Conservation (phyloP, 1,140 invertebrate genomes). For the Diplogasteroides magnus region DNA sequence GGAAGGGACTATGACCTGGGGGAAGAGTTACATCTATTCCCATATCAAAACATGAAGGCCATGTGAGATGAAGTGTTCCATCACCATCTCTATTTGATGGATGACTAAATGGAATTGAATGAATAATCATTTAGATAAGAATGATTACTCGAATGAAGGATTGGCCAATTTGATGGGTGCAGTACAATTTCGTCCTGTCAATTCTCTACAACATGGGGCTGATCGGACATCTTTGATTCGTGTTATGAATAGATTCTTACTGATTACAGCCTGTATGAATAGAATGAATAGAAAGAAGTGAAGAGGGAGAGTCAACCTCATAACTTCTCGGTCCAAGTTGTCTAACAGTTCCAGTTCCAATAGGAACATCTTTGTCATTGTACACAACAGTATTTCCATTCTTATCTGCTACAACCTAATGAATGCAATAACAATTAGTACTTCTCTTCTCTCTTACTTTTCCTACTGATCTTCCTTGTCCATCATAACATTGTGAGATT, state of each 20-base stretch:
- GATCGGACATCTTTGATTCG: slow-evolving; percentile 49
- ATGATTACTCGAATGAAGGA: slow-evolving; percentile 9
- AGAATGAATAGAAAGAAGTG: slow-evolving; percentile 4
- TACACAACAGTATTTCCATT: slow-evolving; percentile 55
- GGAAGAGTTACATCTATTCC: slow-evolving; percentile 52
- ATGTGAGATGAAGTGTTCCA: slow-evolving; percentile 43
- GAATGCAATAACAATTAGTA: neutral
- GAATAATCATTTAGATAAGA: neutral
- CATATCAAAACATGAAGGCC: slow-evolving; percentile 55
- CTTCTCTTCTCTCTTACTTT: slow-evolving; percentile 18
- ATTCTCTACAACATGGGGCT: slow-evolving; percentile 45
- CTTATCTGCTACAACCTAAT: slow-evolving; percentile 50
- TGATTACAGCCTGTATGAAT: slow-evolving; percentile 46
- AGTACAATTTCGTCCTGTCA: slow-evolving; percentile 48
- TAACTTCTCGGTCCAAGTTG: slow-evolving; percentile 45
- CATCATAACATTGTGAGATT: slow-evolving; percentile 54
- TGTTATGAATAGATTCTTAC: slow-evolving; percentile 53
- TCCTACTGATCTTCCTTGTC: slow-evolving; percentile 48
- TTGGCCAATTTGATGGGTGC: slow-evolving; percentile 44
- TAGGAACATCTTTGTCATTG: slow-evolving; percentile 54
- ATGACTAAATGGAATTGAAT: slow-evolving; percentile 45
- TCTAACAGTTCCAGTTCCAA: slow-evolving; percentile 48
- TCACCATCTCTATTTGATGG: slow-evolving; percentile 47
- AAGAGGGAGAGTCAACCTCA: slow-evolving; percentile 32
- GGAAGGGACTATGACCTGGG: slow-evolving; percentile 28